Conservation (phyloP, 2,113 vertebrate genomes). For the Lichenostomus cassidix region DNA sequence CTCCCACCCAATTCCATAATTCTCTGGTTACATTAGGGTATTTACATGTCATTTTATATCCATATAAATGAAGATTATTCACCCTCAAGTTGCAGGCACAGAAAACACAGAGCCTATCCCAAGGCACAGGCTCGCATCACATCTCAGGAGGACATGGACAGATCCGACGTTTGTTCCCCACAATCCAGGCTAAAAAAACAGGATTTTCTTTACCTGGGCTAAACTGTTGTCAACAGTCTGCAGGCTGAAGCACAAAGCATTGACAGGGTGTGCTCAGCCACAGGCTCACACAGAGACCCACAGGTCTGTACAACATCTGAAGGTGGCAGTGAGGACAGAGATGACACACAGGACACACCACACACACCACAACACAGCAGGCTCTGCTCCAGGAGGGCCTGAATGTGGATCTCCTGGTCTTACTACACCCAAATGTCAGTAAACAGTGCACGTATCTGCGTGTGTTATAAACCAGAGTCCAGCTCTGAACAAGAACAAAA, state of each 20-base stretch:
- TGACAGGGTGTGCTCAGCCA: background rate
- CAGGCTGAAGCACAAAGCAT: background rate
- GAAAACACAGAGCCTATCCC: background rate
- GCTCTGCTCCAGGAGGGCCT: background rate
- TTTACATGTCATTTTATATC: background rate
- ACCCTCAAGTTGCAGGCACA: background rate
- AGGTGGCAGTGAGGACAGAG: background rate
- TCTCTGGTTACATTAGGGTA: background rate
- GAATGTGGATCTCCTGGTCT: background rate
- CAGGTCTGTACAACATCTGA: background rate
- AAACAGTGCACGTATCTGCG: fast-evolving
- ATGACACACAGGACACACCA: fast-evolving
- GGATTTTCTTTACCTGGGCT: background rate
- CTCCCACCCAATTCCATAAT: background rate
- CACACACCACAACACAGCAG: background rate
- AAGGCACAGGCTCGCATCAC: background rate
- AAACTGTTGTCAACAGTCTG: background rate
- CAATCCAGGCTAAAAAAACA: background rate
- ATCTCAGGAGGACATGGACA: background rate
- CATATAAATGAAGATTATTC: background rate
- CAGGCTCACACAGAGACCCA: background rate
- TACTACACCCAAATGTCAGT: background rate
- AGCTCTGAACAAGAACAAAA: background rate
- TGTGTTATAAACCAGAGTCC: background rate
- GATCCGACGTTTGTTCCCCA: background rate